Percentiles rank a stretch among this genome's conserved stretches.
Evolutionary conservation across 1,140 invertebrate genomes (phyloP).

Genomic region (Sarcophaga bullata): DNA sequence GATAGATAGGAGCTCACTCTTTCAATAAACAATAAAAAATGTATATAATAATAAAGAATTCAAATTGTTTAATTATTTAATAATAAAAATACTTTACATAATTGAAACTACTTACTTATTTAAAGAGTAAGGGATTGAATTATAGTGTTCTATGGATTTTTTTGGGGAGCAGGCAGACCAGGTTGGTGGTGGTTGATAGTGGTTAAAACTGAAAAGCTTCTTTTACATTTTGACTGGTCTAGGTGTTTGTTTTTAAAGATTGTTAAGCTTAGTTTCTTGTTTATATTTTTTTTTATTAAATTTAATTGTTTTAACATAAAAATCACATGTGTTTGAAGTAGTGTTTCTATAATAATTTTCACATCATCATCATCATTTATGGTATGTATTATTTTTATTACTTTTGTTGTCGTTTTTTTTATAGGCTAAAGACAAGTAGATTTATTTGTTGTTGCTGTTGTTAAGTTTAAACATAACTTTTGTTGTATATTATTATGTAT

Average conservation of each 20-base stretch:
- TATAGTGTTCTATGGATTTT: too few relatives aligned
- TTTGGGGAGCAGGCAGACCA: too few relatives aligned
- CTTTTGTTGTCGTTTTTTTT: too few relatives aligned
- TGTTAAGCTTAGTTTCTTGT: too few relatives aligned
- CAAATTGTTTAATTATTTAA: background rate
- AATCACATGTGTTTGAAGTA: constrained; percentile 20
- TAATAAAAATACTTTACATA: background rate
- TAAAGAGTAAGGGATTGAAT: background rate
- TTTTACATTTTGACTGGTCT: too few relatives aligned
- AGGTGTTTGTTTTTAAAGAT: too few relatives aligned
- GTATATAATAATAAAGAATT: background rate
- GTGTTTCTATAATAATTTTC: background rate
- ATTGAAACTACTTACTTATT: constrained; percentile 12
- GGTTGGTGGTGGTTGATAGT: too few relatives aligned
- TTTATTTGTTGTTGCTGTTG: background rate
- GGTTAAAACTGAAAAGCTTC: too few relatives aligned
- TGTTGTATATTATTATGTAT: background rate
- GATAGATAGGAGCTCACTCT: too few relatives aligned
- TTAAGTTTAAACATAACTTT: background rate
- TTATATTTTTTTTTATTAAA: background rate
- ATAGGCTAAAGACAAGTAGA: too few relatives aligned
- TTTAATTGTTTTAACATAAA: constrained; percentile 12
- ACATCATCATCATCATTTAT: background rate
- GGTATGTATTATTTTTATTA: constrained; percentile 4
- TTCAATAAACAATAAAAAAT: background rate